A percentile compares a stretch with the other conserved stretches of the same genome.
phyloP scores from a whole-genome alignment of 2,888 invertebrate species.

The Lochmaea crataegi region DNA sequence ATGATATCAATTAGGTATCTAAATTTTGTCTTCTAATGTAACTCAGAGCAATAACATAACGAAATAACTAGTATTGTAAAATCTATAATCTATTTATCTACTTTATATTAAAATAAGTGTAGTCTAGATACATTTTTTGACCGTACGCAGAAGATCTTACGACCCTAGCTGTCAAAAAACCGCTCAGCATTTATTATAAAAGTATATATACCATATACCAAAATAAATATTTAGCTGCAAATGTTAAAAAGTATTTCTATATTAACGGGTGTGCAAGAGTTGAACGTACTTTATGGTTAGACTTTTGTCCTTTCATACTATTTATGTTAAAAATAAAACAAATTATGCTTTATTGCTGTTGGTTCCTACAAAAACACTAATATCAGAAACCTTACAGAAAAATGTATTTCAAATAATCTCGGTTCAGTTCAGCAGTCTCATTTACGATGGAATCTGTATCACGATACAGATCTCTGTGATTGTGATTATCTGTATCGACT shows the following conservation, averaged over 20 bases:
- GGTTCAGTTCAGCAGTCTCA: background rate
- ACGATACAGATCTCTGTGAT: background rate
- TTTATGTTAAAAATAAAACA: constrained; percentile 57
- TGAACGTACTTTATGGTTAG: constrained; percentile 61
- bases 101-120: constrained; percentile 58
- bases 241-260: constrained; percentile 64
- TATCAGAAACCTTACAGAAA: background rate
- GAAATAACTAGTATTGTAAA: constrained; percentile 63
- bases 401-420: constrained; percentile 8
- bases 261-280: constrained; percentile 61
- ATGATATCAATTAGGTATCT: constrained; percentile 55
- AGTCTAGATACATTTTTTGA: constrained; percentile 52
- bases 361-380: constrained; percentile 48
- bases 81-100: constrained; percentile 60
- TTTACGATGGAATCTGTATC: background rate
- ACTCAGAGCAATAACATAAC: constrained; percentile 67
- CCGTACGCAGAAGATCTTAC: constrained; percentile 61
- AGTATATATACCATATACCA: constrained; percentile 54
- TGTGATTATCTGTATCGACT: no score
- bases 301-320: constrained; percentile 58
- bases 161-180: constrained; percentile 63
- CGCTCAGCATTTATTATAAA: constrained; percentile 65
- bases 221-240: constrained; percentile 61
- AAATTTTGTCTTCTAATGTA: constrained; percentile 66
- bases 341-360: constrained; percentile 60